Conservation (phyloP, 2,113 vertebrate genomes). For the Bufo gargarizans region DNA sequence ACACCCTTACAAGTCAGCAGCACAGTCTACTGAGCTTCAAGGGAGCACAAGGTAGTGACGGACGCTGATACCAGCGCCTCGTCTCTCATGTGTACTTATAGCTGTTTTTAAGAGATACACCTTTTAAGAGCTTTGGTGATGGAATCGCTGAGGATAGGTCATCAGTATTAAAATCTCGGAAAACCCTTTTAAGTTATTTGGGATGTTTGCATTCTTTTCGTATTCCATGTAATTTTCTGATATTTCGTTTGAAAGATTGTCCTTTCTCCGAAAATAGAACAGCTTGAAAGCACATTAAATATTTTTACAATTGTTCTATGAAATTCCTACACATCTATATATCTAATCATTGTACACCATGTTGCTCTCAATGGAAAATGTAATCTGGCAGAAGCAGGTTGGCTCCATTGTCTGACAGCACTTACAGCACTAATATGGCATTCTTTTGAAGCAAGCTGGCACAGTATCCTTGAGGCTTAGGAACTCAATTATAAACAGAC, state of each 20-base stretch:
- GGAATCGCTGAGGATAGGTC: not conserved
- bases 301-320: slow-evolving; percentile 24
- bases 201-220: not conserved
- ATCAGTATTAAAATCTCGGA: too few relatives aligned
- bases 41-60: too few relatives aligned
- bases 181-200: not conserved
- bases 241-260: slow-evolving; percentile 6
- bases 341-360: slow-evolving; percentile 1
- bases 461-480: not conserved
- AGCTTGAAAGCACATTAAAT: not conserved
- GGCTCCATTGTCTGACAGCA: slow-evolving; percentile 19
- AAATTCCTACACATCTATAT: not conserved
- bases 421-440: not conserved
- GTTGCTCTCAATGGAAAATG: slow-evolving; percentile 35
- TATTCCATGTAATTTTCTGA: not conserved
- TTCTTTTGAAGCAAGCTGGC: slow-evolving; percentile 20
- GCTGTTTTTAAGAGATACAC: not conserved
- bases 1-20: not conserved
- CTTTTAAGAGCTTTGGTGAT: not conserved
- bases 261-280: not conserved
- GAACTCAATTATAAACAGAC: not conserved
- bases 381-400: slow-evolving; percentile 11
- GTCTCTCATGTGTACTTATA: not conserved
- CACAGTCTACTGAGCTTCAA: not conserved
- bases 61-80: too few relatives aligned